A percentile compares a stretch with the other conserved stretches of the same genome.
Conservation (phyloP, 2,797 vertebrate genomes). For the Argentina silus region DNA sequence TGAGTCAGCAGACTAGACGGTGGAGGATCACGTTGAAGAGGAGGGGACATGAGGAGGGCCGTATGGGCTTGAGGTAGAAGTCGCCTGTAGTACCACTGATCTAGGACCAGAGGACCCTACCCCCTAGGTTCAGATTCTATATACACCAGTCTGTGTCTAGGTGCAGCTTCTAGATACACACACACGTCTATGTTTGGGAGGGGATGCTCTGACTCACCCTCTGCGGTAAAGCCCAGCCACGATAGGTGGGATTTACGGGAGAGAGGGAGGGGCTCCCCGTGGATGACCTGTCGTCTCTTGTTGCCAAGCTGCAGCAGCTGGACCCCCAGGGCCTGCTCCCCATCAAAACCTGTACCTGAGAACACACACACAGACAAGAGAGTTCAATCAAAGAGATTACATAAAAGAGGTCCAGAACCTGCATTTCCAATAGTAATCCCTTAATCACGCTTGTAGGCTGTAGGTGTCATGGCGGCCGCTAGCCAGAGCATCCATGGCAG, state of each 20-base stretch:
- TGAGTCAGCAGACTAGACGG: too few species aligned
- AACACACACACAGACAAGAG: neutral
- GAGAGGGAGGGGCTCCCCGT: conserved; percentile 86
- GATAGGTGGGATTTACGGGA: conserved; percentile 82
- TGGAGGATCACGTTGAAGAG: too few species aligned
- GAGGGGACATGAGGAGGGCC: neutral
- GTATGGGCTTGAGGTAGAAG: neutral
- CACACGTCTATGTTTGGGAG: neutral
- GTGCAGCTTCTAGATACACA: too few species aligned
- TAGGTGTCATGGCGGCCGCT: too few species aligned
- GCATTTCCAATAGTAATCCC: too few species aligned
- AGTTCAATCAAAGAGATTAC: neutral
- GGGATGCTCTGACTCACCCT: conserved; percentile 79
- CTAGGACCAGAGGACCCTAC: neutral
- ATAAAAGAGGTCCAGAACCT: too few species aligned
- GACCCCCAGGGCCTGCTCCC: conserved; percentile 90
- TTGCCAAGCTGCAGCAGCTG: conserved; percentile 87
- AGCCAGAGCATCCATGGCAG: too few species aligned
- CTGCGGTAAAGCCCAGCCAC: conserved; percentile 93
- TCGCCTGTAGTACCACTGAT: too few species aligned
- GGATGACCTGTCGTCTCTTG: conserved; percentile 81
- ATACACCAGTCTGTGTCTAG: neutral
- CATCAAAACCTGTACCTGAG: conserved; percentile 87
- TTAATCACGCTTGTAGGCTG: too few species aligned
- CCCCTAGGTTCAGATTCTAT: too few species aligned